Base-by-base conservation (phyloP, 1,140 invertebrate genomes). In the Drosophila cardini region DNA sequence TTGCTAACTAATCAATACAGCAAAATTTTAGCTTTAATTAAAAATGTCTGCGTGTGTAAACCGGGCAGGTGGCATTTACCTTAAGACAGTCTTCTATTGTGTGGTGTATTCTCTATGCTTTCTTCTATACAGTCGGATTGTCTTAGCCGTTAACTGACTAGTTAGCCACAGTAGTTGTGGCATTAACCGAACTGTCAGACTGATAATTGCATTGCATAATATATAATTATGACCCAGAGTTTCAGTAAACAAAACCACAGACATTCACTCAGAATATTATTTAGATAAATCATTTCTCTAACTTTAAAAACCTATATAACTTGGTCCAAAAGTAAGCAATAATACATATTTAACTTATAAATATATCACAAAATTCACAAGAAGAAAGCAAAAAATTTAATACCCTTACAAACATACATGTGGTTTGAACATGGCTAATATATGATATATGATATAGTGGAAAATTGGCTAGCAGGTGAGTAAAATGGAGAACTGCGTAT, bases 11-110 rank as follows among this genome's bases (percentile, higher is more conserved):
- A 87, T 87, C 83, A 87, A 87, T 87, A 87, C 76, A 43, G 80
- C 73, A 71, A 65, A 89, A 87, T 89, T 87, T 74, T 89, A 84
- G 76, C 76, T 87, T 87, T 87, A 87, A 87, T 87, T 87, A 87
- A 87, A 87, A 87, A 87, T 87, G 84, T 89, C 84, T 83, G 84
- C 83, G 79, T 87, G 84, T 87, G 84, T 80, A 89, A 80, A 80
- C 83, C 84, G 46, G 68, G 72, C 79, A 87, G 79, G 63, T 89
- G 83, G 82, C 75, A 70, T 42, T 26, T 10, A 21, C 48, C 56
- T 67, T 42, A 53, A 72, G 56, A 63, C 69, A 70, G 15, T 26
- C 32, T 42, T 46, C 32, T 15, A 26, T 58, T 67, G 52, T 36
- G 48, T 6, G 43, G 18, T 13, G 50, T 43, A 11, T 45, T 43